Base-by-base conservation (phyloP, 35 echinoderm and acorn worm genomes). In the Ophiothrix spiculata region DNA sequence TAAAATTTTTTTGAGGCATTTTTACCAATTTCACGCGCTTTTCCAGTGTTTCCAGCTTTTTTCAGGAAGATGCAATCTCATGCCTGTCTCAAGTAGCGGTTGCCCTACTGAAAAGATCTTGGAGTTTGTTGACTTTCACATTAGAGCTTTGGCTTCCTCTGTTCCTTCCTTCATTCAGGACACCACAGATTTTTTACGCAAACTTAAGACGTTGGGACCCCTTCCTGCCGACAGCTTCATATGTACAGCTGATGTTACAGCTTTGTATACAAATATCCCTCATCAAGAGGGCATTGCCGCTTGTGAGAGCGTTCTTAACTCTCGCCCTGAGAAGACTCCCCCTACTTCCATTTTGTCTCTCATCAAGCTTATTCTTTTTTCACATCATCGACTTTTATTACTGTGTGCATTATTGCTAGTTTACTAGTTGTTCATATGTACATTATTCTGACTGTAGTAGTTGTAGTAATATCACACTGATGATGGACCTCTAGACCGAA, bases 51-150 rank as follows among this genome's bases (percentile, higher is more conserved):
- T n/a, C n/a, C n/a, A n/a, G n/a, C n/a, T n/a, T n/a, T n/a, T n/a
- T n/a, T n/a, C n/a, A n/a, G n/a, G n/a, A n/a, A n/a, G n/a, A n/a
- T n/a, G n/a, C n/a, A n/a, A n/a, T n/a, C n/a, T n/a, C n/a, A n/a
- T n/a, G n/a, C n/a, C n/a, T n/a, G n/a, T n/a, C n/a, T 83, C 81
- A 33, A 31, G 38, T 33, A 42, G 39, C 29, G 40, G 40, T 49
- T 82, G 38, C 32, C 38, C 80, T 10, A 82, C 80, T 19, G 80
- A n/a, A n/a, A n/a, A n/a, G n/a, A n/a, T n/a, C n/a, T n/a, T n/a
- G n/a, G n/a, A 82, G 40, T 42, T 82, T 82, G 80, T 82, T 15
- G 80, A 82, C 49, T 54, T n/a, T n/a, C n/a, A n/a, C n/a, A n/a
- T n/a, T n/a, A n/a, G n/a, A n/a, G n/a, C n/a, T n/a, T n/a, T 39